Evolutionary conservation across 2,888 invertebrate genomes (phyloP), one percentile per base, ranked within the genome.

Genomic region (Callinectes sapidus): DNA sequence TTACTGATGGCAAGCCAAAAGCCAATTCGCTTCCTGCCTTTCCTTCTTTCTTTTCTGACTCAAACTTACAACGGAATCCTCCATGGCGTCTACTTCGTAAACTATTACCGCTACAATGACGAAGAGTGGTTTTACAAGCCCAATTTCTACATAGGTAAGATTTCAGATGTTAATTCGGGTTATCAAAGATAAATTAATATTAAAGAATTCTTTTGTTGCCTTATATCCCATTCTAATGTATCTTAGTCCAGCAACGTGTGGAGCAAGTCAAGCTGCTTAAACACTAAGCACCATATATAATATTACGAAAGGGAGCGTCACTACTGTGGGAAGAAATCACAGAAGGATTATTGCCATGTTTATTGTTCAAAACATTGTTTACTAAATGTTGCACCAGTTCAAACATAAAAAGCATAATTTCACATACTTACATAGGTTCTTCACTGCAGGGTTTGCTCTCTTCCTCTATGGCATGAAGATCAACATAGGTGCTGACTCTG

Each of bases 11-110:
- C 91, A 85, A 94, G 89, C 42, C 81, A 89, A 8, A 92, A 91
- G 66, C 89, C 88, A 28, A 89, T 89, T 0, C 94, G 93, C 48
- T 87, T 94, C 85, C 42, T 93, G 85, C 89, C 94, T 13, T 94
- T 93, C 87, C 55, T 94, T n/a, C 91, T 85, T 91, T 93, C 94
- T 18, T 94, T 93, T 48, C n/a, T 94, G 23, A 94, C 94, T 32
- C 86, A 86, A 87, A 10, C 66, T 8, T 93, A 81, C 48, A 93
- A 92, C 91, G 94, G 94, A 54, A 87, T 90, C 66, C 94, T 94
- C n/a, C 94, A 94, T 81, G 92, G 93, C 18, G 87, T 92, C 66
- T 94, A 94, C 66, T 94, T 93, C 91, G 92, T 92, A 61, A 93
- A 93, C 87, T 90, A 87, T 54, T 93, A 92, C 86, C 89, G 91